phyloP scores from a whole-genome alignment of 2,113 vertebrate species.

The Edolisoma coerulescens region DNA sequence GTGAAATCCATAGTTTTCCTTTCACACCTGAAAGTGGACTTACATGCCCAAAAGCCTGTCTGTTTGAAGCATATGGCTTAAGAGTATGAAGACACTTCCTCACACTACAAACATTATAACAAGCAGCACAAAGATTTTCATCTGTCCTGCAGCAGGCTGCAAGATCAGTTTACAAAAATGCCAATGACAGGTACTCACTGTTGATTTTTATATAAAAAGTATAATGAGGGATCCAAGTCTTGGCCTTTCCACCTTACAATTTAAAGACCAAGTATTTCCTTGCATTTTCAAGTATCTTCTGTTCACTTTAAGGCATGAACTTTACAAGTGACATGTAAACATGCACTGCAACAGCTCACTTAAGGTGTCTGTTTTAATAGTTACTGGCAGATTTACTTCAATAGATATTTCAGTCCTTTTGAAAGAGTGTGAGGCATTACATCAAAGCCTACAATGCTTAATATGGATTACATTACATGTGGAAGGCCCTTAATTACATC shows the following conservation, averaged over 20 bases:
- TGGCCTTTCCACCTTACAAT: neutral
- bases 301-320: neutral
- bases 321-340: neutral
- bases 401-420: neutral
- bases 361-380: neutral
- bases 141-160: neutral
- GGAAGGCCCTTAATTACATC: neutral
- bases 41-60: neutral
- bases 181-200: neutral
- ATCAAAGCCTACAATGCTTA: neutral
- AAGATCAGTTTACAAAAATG: neutral
- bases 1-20: neutral
- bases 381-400: neutral
- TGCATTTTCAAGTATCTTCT: neutral
- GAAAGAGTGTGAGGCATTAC: neutral
- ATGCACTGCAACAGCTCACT: neutral
- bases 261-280: neutral
- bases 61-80: neutral
- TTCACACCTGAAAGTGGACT: neutral
- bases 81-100: neutral
- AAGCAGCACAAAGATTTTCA: neutral
- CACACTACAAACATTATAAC: neutral
- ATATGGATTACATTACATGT: neutral
- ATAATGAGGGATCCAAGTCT: neutral
- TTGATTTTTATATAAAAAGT: neutral